These are phyloP conservation scores for Thereva unica DNA, from an alignment of 2,888 invertebrate genomes.

Conservation along the genomic window DNA sequence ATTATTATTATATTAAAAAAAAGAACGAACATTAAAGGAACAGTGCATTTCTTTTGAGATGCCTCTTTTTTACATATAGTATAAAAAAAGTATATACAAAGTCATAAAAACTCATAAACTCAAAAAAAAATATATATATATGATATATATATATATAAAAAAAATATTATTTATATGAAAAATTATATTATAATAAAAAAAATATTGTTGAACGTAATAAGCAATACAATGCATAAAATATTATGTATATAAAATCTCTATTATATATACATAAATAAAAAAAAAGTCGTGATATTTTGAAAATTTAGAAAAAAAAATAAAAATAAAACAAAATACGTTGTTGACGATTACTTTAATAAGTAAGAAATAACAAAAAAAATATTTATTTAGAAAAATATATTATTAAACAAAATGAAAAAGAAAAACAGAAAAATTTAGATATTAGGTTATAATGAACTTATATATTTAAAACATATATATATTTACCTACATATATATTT, in stretches of 20 bases:
- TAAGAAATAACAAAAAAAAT: constrained; percentile 13
- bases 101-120: constrained; percentile 29
- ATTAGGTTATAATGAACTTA: constrained; percentile 25
- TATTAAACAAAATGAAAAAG: not conserved
- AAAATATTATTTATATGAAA: not conserved
- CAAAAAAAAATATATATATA: constrained; percentile 32
- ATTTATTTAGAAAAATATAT: constrained; percentile 35
- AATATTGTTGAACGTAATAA: constrained; percentile 35
- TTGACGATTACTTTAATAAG: constrained; percentile 36
- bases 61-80: constrained; percentile 44
- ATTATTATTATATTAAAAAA: constrained; percentile 31
- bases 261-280: constrained; percentile 29
- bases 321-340: constrained; percentile 35
- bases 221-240: constrained; percentile 38
- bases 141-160: not conserved
- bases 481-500: constrained; percentile 34
- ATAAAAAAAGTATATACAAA: constrained; percentile 26
- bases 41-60: constrained; percentile 47
- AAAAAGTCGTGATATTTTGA: constrained; percentile 37
- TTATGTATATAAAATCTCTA: constrained; percentile 36
- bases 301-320: constrained; percentile 35
- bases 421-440: constrained; percentile 17
- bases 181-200: constrained; percentile 20
- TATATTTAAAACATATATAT: constrained; percentile 28
- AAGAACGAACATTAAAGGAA: constrained; percentile 37